Evolutionary conservation across 2,797 vertebrate genomes (phyloP).

Genomic region (Cyprinella venusta): DNA sequence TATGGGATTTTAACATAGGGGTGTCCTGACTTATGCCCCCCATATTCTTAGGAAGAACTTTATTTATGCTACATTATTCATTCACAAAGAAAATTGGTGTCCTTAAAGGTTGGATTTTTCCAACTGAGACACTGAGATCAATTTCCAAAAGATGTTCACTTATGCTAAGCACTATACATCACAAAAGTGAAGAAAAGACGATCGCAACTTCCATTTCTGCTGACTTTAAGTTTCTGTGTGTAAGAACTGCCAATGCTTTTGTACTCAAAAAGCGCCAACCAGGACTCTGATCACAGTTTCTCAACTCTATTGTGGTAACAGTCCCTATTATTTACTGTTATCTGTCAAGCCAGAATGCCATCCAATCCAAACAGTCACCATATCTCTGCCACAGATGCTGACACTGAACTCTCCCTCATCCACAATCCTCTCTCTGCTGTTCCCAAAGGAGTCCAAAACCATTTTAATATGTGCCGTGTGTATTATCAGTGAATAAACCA

Average conservation of each 20-base stretch:
- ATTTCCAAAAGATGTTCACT: too few relatives aligned
- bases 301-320: not conserved
- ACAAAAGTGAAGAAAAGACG: not conserved
- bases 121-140: too few relatives aligned
- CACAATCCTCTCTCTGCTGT: slow-evolving; percentile 35
- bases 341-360: slow-evolving; percentile 26
- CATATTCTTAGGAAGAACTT: too few relatives aligned
- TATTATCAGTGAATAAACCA: slow-evolving; percentile 40
- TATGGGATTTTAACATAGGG: too few relatives aligned
- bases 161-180: not conserved
- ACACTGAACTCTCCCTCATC: slow-evolving; percentile 17
- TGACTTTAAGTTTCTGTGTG: not conserved
- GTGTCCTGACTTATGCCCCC: too few relatives aligned
- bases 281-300: slow-evolving; percentile 11
- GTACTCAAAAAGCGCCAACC: not conserved
- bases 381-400: slow-evolving; percentile 36
- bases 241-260: not conserved
- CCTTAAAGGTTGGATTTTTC: too few relatives aligned
- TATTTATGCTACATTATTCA: too few relatives aligned
- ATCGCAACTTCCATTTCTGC: too few relatives aligned
- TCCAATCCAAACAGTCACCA: slow-evolving; percentile 28
- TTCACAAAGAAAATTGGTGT: too few relatives aligned
- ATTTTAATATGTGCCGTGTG: slow-evolving; percentile 30
- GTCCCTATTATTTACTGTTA: slow-evolving; percentile 28
- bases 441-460: slow-evolving; percentile 31